Conservation (phyloP, 64 coral and sea anemone genomes). For the Platygyra sinensis region DNA sequence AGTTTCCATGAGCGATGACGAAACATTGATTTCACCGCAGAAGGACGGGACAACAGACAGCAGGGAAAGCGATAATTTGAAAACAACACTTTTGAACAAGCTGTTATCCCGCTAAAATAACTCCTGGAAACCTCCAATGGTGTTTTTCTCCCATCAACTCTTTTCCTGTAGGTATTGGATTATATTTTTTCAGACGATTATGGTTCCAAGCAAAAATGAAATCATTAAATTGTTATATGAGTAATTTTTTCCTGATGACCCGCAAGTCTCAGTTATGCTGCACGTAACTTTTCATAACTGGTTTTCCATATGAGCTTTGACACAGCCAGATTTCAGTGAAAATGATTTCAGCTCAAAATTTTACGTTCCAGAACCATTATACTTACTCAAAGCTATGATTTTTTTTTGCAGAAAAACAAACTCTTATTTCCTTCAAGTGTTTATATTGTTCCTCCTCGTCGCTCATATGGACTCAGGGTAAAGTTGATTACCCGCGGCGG, state of each 20-base stretch:
- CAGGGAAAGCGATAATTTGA: conserved; percentile 56
- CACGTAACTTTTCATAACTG: background rate
- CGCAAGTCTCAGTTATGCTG: background rate
- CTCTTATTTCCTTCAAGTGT: background rate
- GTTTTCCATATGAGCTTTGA: conserved; percentile 34
- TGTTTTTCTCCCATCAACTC: background rate
- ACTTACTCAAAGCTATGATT: background rate
- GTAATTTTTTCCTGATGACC: conserved; percentile 20
- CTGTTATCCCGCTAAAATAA: conserved; percentile 49
- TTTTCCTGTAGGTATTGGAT: conserved; percentile 23
- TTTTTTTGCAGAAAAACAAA: background rate
- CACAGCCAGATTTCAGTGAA: background rate
- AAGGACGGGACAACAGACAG: background rate
- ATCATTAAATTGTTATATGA: conserved; percentile 6
- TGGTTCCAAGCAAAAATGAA: conserved; percentile 4
- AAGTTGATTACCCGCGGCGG: background rate
- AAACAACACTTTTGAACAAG: conserved; percentile 51
- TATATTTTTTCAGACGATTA: conserved; percentile 15
- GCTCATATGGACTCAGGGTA: background rate
- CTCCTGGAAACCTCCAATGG: background rate
- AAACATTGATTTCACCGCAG: background rate
- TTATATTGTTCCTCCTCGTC: background rate
- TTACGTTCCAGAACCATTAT: background rate
- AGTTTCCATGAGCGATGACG: conserved; percentile 24
- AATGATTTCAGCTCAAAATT: background rate